Conservation (phyloP, 2,888 invertebrate species). For the Ophion obscuratus region DNA sequence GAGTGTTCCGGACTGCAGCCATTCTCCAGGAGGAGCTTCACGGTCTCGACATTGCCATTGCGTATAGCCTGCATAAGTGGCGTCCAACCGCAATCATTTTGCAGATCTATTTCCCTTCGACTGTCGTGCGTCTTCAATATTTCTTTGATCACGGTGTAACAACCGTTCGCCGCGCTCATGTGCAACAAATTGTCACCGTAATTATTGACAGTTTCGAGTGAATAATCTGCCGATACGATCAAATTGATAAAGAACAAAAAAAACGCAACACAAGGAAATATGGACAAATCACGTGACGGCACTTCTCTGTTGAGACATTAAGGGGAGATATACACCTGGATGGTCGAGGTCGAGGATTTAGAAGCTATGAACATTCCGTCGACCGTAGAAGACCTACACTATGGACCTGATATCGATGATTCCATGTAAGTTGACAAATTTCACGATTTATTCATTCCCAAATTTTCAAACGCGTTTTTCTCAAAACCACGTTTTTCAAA, state of each 20-base stretch:
- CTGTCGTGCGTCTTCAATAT: slow-evolving; percentile 63
- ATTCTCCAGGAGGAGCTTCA: slow-evolving; percentile 74
- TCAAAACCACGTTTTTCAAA: too few relatives aligned
- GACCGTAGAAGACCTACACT: too few relatives aligned
- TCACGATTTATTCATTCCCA: too few relatives aligned
- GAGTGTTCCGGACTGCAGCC: slow-evolving; percentile 74
- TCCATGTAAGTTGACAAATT: too few relatives aligned
- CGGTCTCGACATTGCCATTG: slow-evolving; percentile 76
- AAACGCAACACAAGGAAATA: background rate
- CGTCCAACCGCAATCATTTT: slow-evolving; percentile 81
- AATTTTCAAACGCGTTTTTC: too few relatives aligned
- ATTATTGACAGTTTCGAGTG: slow-evolving; percentile 77
- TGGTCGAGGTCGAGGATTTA: too few relatives aligned
- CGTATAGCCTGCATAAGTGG: slow-evolving; percentile 81
- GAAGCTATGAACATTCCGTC: too few relatives aligned
- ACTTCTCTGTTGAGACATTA: too few relatives aligned
- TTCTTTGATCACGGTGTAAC: slow-evolving; percentile 57
- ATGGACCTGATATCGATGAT: too few relatives aligned
- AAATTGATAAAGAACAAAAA: background rate
- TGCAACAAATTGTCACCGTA: slow-evolving; percentile 80
- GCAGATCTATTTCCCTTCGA: slow-evolving; percentile 70
- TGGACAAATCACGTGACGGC: background rate
- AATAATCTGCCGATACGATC: slow-evolving; percentile 73
- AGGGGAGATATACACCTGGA: too few relatives aligned
- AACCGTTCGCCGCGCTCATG: slow-evolving; percentile 78